Base-by-base conservation (phyloP, 2,888 invertebrate genomes). In the Cantharis nigra region DNA sequence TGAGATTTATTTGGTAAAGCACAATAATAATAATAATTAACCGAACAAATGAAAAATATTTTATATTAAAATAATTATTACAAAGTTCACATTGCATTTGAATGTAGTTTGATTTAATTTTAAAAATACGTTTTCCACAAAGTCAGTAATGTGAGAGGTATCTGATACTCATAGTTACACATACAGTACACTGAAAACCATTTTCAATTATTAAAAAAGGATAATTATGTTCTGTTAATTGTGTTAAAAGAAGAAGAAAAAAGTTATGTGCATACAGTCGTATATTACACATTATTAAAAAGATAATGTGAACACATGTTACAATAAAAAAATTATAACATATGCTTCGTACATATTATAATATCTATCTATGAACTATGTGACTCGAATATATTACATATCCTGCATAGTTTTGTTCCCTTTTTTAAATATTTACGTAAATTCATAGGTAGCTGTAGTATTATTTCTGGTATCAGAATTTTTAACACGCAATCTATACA, bases 221-320 rank as follows among this genome's bases (percentile, higher is more conserved):
- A 76, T 26, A 63, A 49, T 49, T 49, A 49, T 49, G 49, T n/a
- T 23, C 14, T 71, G 14, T 63, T 18, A 23, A 16, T 49, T 23
- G 28, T 18, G 49, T 49, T 75, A 28, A 49, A 75, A 18, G 67
- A 75, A 49, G 71, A 71, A 16, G 23, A 65, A 1, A 49, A 62
- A 70, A 62, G 9, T 20, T 33, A 13, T 49, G 49, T 33, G 33
- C 10, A 13, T n/a, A 9, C 9, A 62, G 20, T 49, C 63, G 23
- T 49, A 67, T 28, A 23, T n/a, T 14, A 33, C 16, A 49, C 11
- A 20, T 70, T 72, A 63, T 49, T 49, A 69, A 72, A 72, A 63
- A 76, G 76, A 76, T 76, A 75, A 75, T 75, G 64, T 14, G 69
- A 76, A 76, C 76, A 76, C 76, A 76, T 76, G 76, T 72, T 72